Evolutionary conservation across 2,113 vertebrate species (phyloP), one percentile per base, ranked within the genome.

Genomic region (Elephas maximus): DNA sequence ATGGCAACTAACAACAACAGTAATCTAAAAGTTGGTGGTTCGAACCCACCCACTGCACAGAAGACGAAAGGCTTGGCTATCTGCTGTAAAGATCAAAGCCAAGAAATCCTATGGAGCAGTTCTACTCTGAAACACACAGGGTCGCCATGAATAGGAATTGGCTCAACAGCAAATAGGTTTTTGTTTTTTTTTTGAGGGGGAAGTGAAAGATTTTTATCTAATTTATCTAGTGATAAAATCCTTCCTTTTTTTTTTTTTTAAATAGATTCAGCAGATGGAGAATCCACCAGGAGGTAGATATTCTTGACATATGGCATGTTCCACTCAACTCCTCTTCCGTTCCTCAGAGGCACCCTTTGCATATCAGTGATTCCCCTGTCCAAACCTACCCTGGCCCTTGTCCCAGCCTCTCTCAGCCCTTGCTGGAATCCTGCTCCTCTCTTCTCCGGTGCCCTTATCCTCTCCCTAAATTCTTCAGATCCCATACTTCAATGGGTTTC

Each of bases 271-370:
- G 37, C 96, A 3, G 73, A 10, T 6, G 89, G 84, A 83, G 96
- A 93, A 4, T 44, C 83, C 63, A 4, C 63, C 63, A 24, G 57
- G 48, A 98, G 96, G 96, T 97, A 92, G 26, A 69, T 67, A 18
- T 0, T 1, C 41, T 15, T 65, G 51, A 1, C 28, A 1, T 5
- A 20, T 51, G 28, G 33, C 2, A 2, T 0, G 15, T n/a, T 74
- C 48, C 63, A 0, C 3, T 37, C n/a, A 15, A 62, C 41, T 41
- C 44, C 6, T 33, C 4, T 4, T 12, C 48, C 26, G 0, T 8
- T 45, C 88, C 60, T 45, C 79, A 26, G 77, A 67, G n/a, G 37
- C 24, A 20, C 51, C 10, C 0, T 4, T 3, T 23, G 20, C 33
- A 0, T 20, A 6, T n/a, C n/a, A 0, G 21, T 2, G 65, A 23